Evolutionary conservation across 2,888 invertebrate genomes (phyloP), one percentile per base, ranked within the genome.

Genomic region (Oxytorus armatus): DNA sequence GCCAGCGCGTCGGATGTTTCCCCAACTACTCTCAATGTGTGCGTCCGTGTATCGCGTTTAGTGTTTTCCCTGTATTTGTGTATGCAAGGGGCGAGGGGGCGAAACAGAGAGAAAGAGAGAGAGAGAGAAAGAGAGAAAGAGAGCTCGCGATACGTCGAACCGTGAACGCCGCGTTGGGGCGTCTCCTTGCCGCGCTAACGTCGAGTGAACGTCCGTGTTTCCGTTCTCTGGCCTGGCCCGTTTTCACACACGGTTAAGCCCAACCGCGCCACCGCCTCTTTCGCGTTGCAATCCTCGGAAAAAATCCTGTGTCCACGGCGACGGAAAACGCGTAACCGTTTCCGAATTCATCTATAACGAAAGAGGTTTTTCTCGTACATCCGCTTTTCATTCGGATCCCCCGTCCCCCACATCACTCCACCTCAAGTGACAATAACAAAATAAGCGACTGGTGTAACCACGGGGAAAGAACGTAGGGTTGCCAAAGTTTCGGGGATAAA

Each of bases 151-250:
- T 88, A 89, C 89, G 89, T 89, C 90, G 88, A 89, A 89, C 87
- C 86, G 87, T 88, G 85, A 87, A 88, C 86, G 88, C 88, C 87
- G 89, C 87, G 90, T 90, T 88, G 89, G 90, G 90, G 90, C 90
- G 90, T 89, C 90, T 89, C 89, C 90, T 90, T 86, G 83, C 88
- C 87, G 85, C 80, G 86, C 87, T 65, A 49, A 65, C 85, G 86
- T 87, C 86, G 86, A 87, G 85, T 16, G 86, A 87, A 87, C 80
- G 78, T 29, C 25, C 53, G 51, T 33, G 66, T 66, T 36, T 39
- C 33, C 57, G 57, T 39, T 21, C 18, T 21, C 39, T 59, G n/a
- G 5, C 7, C 25, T 16, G 51, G 42, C 21, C 51, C 44, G 53
- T 74, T 74, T 63, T 65, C 63, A 25, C 55, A 53, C 68, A 57